phyloP scores from a whole-genome alignment of 1,140 invertebrate genomes.

The Brevipalpus yothersi region DNA sequence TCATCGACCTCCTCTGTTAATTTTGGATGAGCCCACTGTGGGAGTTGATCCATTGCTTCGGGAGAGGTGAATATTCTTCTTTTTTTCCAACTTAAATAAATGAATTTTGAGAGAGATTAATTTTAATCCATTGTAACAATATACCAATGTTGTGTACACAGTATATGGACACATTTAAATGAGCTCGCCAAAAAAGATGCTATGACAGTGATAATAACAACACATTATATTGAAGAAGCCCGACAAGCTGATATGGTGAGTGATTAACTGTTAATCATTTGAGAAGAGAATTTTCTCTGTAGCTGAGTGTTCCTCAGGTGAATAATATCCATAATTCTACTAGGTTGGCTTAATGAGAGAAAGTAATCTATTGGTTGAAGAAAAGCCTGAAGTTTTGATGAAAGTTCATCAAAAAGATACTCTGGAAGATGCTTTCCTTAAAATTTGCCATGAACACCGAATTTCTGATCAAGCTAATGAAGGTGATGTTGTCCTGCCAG shows the following conservation, averaged over 20 bases:
- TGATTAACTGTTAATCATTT: background rate
- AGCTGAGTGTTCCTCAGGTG: background rate
- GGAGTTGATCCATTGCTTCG: slow-evolving; percentile 24
- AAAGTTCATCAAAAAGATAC: slow-evolving; percentile 8
- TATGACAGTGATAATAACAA: slow-evolving; percentile 22
- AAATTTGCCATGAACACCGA: slow-evolving; percentile 18
- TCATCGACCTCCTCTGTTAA: slow-evolving; percentile 23
- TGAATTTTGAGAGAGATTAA: background rate
- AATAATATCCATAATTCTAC: no score
- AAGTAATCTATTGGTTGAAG: slow-evolving; percentile 19
- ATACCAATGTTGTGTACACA: background rate
- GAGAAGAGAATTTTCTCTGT: background rate
- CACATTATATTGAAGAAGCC: slow-evolving; percentile 24
- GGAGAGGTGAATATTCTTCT: background rate
- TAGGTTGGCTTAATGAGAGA: slow-evolving; percentile 21
- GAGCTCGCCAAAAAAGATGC: slow-evolving; percentile 44
- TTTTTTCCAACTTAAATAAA: background rate
- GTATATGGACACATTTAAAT: slow-evolving; percentile 68
- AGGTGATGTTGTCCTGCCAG: background rate
- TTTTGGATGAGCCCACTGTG: slow-evolving; percentile 40
- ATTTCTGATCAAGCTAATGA: background rate
- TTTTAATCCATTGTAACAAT: background rate
- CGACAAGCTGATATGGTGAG: slow-evolving; percentile 16
- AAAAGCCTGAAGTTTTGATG: slow-evolving; percentile 17
- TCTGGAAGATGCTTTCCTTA: slow-evolving; percentile 62